Percentiles rank a stretch among this genome's conserved stretches.
phyloP scores from a whole-genome alignment of 2,797 vertebrate species.

The Enteromius radiatus region DNA sequence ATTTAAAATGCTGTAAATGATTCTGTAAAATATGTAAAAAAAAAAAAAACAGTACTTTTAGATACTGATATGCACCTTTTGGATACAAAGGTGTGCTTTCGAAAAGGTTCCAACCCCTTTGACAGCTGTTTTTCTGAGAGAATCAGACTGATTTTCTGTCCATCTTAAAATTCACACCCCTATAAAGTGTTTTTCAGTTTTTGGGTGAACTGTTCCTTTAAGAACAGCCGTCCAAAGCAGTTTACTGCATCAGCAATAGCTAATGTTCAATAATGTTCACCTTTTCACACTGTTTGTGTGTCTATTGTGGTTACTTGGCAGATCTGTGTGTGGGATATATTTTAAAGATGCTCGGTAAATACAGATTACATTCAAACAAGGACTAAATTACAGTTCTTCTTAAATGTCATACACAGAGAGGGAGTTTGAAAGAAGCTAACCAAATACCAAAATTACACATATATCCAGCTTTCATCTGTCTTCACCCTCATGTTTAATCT shows the following conservation, averaged over 20 bases:
- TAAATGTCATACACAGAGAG: background rate
- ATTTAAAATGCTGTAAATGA: background rate
- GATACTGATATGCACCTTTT: background rate
- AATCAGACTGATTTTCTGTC: background rate
- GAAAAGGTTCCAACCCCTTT: background rate
- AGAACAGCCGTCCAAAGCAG: background rate
- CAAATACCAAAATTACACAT: background rate
- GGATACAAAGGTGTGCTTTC: background rate
- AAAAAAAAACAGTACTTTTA: background rate
- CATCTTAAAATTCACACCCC: background rate
- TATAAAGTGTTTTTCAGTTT: background rate
- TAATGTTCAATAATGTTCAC: background rate
- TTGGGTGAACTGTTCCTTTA: slow-evolving; percentile 1
- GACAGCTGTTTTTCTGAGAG: background rate
- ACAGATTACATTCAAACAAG: slow-evolving; percentile 15
- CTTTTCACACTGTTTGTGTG: background rate
- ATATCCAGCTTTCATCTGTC: background rate
- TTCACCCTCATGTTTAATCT: background rate
- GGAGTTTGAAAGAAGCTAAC: background rate
- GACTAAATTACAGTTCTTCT: background rate
- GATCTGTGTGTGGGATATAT: background rate
- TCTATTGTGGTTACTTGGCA: background rate
- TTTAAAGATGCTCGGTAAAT: background rate
- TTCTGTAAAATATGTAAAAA: background rate
- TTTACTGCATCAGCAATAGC: background rate